phyloP scores from a whole-genome alignment of 2,113 vertebrate species.

The Leucosticte australis region DNA sequence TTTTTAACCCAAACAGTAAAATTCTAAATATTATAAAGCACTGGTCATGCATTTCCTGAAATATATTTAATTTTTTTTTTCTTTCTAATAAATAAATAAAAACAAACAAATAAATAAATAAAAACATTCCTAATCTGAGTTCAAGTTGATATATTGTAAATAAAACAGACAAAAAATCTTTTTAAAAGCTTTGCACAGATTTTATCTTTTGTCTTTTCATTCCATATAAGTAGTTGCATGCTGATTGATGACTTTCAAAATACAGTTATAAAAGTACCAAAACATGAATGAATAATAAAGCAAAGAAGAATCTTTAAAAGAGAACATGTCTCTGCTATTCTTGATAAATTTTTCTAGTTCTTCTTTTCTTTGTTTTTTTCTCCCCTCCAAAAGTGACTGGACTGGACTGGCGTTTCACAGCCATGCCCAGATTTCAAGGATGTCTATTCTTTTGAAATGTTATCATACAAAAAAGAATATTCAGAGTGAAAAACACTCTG shows the following conservation, averaged over 20 bases:
- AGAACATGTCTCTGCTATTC: background rate
- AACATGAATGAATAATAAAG: background rate
- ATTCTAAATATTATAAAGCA: background rate
- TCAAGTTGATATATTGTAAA: background rate
- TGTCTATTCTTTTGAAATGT: background rate
- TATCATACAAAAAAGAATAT: background rate
- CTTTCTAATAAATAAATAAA: background rate
- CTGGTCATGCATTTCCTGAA: background rate
- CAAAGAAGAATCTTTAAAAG: background rate
- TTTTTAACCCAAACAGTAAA: background rate
- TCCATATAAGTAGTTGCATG: rapidly evolving
- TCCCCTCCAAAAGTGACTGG: background rate
- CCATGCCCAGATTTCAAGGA: background rate
- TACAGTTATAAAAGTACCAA: background rate
- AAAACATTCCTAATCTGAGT: background rate
- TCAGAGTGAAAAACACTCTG: background rate
- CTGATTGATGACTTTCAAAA: background rate
- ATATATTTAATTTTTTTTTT: background rate
- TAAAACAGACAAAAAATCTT: background rate
- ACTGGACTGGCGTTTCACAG: background rate
- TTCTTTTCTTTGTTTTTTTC: background rate
- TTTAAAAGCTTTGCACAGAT: background rate
- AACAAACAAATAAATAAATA: background rate
- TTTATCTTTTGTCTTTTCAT: background rate
- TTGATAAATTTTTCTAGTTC: background rate